Conservation (phyloP, 2,797 vertebrate genomes). For the Carduelis carduelis region DNA sequence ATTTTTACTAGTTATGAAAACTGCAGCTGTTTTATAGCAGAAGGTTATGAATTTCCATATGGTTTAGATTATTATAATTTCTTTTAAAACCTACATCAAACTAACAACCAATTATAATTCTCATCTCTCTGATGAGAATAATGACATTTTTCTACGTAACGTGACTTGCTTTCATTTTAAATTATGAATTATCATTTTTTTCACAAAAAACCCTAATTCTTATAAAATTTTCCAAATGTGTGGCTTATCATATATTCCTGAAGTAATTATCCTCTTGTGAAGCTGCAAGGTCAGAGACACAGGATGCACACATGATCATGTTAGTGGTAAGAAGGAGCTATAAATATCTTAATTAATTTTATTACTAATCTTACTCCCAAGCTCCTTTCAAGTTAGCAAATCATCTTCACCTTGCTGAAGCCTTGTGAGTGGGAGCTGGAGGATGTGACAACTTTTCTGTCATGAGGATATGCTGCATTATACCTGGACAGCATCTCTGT, state of each 20-base stretch:
- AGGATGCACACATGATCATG: conserved; percentile 3
- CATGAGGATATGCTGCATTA: background rate
- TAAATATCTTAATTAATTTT: conserved; percentile 61
- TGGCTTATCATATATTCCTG: background rate
- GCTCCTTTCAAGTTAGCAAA: background rate
- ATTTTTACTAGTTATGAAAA: conserved; percentile 59
- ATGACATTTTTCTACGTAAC: background rate
- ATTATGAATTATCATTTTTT: background rate
- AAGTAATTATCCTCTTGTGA: conserved; percentile 9
- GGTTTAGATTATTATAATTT: conserved; percentile 63
- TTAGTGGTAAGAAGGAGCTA: conserved; percentile 2
- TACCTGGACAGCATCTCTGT: background rate
- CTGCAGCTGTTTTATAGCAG: conserved; percentile 55
- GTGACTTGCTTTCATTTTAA: conserved; percentile 32
- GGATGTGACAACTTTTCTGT: background rate
- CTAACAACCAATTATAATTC: background rate
- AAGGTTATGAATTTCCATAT: conserved; percentile 57
- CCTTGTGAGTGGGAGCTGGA: background rate
- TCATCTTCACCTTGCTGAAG: background rate
- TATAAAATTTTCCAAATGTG: background rate
- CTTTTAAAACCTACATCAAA: conserved; percentile 39
- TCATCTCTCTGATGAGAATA: background rate
- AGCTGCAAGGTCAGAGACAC: conserved; percentile 17
- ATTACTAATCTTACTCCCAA: conserved; percentile 13
- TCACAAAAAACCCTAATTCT: background rate